These are phyloP conservation scores for Caenorhabditis virilis DNA, from an alignment of 2,888 invertebrate genomes.

Conservation along the genomic window DNA sequence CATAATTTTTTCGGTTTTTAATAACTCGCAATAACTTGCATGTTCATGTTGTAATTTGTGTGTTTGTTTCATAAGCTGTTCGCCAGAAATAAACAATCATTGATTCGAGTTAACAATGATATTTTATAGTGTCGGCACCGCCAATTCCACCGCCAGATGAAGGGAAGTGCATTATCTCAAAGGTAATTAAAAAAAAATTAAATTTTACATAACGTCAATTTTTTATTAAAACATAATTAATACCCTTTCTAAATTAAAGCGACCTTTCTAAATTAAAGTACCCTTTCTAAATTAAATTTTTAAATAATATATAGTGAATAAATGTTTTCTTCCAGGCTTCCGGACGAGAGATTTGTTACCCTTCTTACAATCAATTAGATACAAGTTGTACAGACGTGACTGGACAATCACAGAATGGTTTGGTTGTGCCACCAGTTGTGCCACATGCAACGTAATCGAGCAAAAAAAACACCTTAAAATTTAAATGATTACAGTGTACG, in stretches of 20 bases:
- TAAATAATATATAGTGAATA: not conserved
- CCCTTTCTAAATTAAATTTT: no score
- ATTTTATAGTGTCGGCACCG: constrained; percentile 62
- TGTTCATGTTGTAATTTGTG: no score
- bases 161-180: constrained; percentile 60
- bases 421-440: constrained; percentile 62
- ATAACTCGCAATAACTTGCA: no score
- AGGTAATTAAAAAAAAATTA: constrained; percentile 25
- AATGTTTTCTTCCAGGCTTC: constrained; percentile 28
- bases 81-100: not conserved
- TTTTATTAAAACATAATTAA: no score
- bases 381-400: constrained; percentile 65
- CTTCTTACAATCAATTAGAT: constrained; percentile 63
- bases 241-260: no score
- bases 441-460: constrained; percentile 62
- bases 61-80: no score
- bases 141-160: constrained; percentile 66
- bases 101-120: not conserved
- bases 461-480: not conserved
- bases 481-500: constrained; percentile 52
- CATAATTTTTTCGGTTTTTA: no score
- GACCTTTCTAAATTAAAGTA: no score
- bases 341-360: constrained; percentile 63
- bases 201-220: no score
- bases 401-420: constrained; percentile 48